phyloP scores from a whole-genome alignment of 2,113 vertebrate species.

The Pseudopodoces humilis region DNA sequence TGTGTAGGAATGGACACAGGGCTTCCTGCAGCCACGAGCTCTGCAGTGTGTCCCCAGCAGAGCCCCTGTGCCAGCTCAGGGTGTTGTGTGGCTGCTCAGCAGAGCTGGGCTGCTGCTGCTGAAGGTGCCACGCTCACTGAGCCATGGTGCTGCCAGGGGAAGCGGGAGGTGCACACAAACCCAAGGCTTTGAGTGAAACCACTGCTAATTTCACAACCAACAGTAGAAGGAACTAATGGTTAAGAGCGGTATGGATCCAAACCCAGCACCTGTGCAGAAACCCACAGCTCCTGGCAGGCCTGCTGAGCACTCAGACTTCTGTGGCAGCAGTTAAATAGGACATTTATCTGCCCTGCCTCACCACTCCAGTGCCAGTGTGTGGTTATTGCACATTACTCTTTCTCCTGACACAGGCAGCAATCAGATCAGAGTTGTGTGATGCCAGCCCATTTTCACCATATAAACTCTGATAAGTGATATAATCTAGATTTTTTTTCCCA shows the following conservation, averaged over 20 bases:
- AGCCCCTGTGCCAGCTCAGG: background rate
- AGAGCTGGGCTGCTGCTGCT: background rate
- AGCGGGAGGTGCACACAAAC: background rate
- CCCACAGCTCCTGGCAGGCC: background rate
- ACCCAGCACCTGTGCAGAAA: background rate
- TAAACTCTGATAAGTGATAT: background rate
- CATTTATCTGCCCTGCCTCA: background rate
- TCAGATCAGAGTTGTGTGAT: background rate
- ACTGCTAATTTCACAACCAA: background rate
- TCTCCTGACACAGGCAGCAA: background rate
- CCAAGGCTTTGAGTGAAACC: background rate
- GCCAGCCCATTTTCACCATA: background rate
- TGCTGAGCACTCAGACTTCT: background rate
- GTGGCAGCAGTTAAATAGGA: background rate
- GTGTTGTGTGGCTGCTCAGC: background rate
- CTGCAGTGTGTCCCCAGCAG: fast-evolving
- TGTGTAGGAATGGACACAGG: background rate
- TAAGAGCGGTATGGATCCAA: background rate
- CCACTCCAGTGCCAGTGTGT: background rate
- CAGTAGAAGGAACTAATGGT: background rate
- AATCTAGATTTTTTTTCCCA: background rate
- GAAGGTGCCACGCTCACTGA: background rate
- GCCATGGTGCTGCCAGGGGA: background rate
- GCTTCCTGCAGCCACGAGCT: background rate
- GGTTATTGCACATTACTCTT: background rate